Evolutionary conservation across 2,113 vertebrate genomes (phyloP), one percentile per base, ranked within the genome.

Genomic region (Oenanthe oenanthe): DNA sequence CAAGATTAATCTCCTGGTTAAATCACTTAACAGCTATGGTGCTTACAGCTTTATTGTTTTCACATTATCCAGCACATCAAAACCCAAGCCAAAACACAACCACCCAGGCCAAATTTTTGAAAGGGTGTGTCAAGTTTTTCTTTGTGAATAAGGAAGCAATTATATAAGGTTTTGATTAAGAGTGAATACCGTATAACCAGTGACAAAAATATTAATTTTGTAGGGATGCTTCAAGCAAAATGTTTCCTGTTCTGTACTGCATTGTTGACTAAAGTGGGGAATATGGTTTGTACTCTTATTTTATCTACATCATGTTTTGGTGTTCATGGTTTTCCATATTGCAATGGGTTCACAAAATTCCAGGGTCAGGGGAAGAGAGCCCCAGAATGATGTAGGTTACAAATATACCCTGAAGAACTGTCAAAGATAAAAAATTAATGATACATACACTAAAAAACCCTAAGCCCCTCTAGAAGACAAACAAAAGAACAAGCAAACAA

Each of bases 1-100:
- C 54, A 89, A 87, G 70, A 92, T 94, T 95, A 96, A 82, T 91
- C 48, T 93, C 87, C 57, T 85, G 66, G 36, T 89, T 95, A 94
- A 93, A 84, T 63, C 66, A 92, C 48, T 90, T 85, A 96, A 80
- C 43, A 92, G 77, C 61, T 67, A 71, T 7, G 16, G 43, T n/a
- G 29, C 53, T 75, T 82, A 72, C 25, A 88, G 88, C 57, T 93
- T 95, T 91, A 96, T 87, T 95, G 96, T 68, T 94, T 89, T 75
- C 2, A 2, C 31, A 68, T 94, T 89, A 89, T 45, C 81, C 43
- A 87, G 36, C 61, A 48, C 48, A 87, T 87, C 87, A 96, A 95
- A 94, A 87, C 11, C 47, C 73, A 75, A 91, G 89, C 76, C 77
- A 93, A 89, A 95, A 58, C 43, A 47, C 17, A 96, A 28, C 21